Base-by-base conservation (phyloP, 1,140 invertebrate species). In the Penaeus chinensis region DNA sequence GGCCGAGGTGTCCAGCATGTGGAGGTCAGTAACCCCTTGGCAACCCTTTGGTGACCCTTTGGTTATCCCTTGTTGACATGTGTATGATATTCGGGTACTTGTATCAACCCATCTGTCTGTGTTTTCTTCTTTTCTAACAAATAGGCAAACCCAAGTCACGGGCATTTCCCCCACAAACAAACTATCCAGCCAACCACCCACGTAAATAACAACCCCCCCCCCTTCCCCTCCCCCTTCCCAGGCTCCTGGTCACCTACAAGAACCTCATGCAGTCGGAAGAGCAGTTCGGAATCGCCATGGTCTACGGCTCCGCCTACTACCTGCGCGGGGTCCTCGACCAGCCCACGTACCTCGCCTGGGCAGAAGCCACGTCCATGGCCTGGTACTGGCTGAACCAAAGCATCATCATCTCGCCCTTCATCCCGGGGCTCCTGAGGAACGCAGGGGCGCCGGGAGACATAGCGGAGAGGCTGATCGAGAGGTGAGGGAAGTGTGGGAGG, bases 321-420 rank as follows among this genome's bases (percentile, higher is more conserved):
- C 85, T 87, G 18, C 27, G 62, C 7, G 84, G 84, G 0, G 62
- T 22, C 4, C 69, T 87, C 20, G 85, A 87, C 62, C 71, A 66
- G 0, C 16, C 60, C 61, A 78, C 78, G 7, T 87, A 87, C 62
- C 80, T 87, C 32, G 61, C 60, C 5, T 87, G 85, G 85, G 85
- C 82, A 5, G 37, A 82, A 62, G 54, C 80, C 8, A 87, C 20
- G 2, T 82, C 85, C 11, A 80, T 81, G 80, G 85, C 85, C 0
- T 82, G 85, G 69, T 65, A 82, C 27, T 87, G 85, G 85, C 85
- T 87, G 3, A 83, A 87, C 71, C 85, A 87, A 27, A 83, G 80
- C 32, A 54, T 69, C 19, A 37, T 62, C 61, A 32, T 87, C 20
- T 87, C 85, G 1, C 69, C 83, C 24, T n/a, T 13, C 24, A 62